These are phyloP conservation scores for Plodia interpunctella DNA, from an alignment of 1,140 invertebrate species.

Conservation along the genomic window DNA sequence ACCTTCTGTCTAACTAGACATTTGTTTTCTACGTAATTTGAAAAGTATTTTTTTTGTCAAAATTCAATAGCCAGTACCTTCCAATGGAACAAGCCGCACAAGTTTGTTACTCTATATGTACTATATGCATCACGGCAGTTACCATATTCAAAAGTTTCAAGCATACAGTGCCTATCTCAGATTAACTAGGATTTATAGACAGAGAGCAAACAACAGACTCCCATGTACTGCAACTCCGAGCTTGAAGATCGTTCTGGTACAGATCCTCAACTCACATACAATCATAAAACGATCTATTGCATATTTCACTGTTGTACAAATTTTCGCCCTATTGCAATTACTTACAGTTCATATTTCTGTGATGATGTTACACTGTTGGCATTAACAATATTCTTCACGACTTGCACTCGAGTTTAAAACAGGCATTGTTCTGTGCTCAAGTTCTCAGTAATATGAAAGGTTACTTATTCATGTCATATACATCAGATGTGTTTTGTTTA, in stretches of 20 bases:
- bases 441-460: neutral
- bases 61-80: too few relatives aligned
- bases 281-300: slow-evolving; percentile 2
- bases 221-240: neutral
- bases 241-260: neutral
- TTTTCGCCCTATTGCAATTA: neutral
- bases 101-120: too few relatives aligned
- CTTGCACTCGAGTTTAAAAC: neutral
- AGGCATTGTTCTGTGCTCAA: neutral
- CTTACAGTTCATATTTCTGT: neutral
- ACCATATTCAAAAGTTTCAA: neutral
- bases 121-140: neutral
- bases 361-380: neutral
- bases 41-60: too few relatives aligned
- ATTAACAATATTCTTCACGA: neutral
- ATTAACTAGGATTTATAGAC: slow-evolving; percentile 9
- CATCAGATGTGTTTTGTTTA: too few relatives aligned
- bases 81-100: too few relatives aligned
- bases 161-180: neutral
- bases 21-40: too few relatives aligned
- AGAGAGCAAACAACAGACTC: slow-evolving; percentile 10
- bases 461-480: neutral
- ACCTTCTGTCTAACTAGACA: too few relatives aligned
- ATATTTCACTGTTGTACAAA: neutral
- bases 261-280: neutral